Evolutionary conservation across 1,140 invertebrate species (phyloP).

Genomic region (Lerema accius): DNA sequence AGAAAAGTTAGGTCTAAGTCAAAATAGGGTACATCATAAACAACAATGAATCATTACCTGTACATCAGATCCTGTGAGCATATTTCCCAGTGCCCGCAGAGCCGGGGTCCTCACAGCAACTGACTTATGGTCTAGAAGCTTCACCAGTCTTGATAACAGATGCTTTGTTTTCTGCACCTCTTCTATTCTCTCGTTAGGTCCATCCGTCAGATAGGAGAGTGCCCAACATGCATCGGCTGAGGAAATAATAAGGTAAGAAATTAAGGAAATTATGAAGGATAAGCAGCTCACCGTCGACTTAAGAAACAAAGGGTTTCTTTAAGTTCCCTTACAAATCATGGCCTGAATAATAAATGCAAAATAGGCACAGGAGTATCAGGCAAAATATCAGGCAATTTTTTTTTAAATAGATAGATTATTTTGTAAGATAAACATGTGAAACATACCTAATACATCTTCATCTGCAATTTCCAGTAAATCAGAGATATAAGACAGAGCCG

Average conservation of each 20-base stretch:
- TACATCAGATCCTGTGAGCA: conserved; percentile 91
- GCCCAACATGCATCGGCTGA: conserved; percentile 97
- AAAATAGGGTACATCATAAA: no score
- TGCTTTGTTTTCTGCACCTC: conserved; percentile 88
- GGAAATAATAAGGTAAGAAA: no score
- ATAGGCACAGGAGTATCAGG: no score
- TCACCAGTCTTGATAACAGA: conserved; percentile 90
- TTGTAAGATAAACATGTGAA: no score
- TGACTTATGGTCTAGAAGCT: conserved; percentile 88
- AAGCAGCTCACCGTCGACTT: no score
- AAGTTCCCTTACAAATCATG: no score
- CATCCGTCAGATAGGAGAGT: conserved; percentile 97
- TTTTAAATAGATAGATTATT: no score
- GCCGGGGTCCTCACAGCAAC: conserved; percentile 94
- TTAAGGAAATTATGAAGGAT: no score
- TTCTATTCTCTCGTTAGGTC: conserved; percentile 96
- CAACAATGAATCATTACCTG: conserved; percentile 85
- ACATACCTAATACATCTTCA: conserved; percentile 88
- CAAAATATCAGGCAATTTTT: no score
- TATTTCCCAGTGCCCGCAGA: conserved; percentile 93
- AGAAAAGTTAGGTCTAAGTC: no score
- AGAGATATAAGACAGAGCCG: conserved; percentile 92
- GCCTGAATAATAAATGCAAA: no score
- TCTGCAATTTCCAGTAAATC: conserved; percentile 90
- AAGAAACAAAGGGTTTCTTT: no score